Evolutionary conservation across 2,797 vertebrate species (phyloP), one percentile per base, ranked within the genome.

Genomic region (Chloroceryle amazona): DNA sequence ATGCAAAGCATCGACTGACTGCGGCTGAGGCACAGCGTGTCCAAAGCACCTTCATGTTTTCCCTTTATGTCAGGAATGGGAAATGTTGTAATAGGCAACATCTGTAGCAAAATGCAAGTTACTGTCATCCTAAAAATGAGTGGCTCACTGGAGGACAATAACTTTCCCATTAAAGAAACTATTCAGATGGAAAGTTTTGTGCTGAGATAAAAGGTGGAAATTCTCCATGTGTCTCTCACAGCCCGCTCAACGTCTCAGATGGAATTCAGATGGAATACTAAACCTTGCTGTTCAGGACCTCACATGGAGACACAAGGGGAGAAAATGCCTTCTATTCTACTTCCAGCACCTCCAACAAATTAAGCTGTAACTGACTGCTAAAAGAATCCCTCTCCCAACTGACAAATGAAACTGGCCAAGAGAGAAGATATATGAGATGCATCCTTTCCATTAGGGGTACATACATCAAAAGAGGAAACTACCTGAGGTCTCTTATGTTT

Each of bases 181-280:
- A 8, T 70, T 94, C 73, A 68, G 37, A 81, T 79, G 82, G 80
- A 92, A 90, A 89, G 21, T 65, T 93, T 55, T 89, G 82, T 61
- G 82, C 65, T 20, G 52, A 83, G 66, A 90, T 93, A 86, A 92
- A 93, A 96, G 86, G 92, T 95, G 55, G 83, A 90, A 86, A 33
- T 18, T 80, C 54, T 81, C 86, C 39, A 4, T 61, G 70, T 11
- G 62, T 55, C 47, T 52, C 47, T 92, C 63, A 44, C 35, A 51
- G 62, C 28, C 57, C 49, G 52, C 42, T 89, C 89, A 85, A 89
- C 5, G 4, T 35, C 57, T 80, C 67, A 9, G 79, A 67, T 57
- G 25, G 74, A 89, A 61, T 82, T 96, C 89, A 82, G 44, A 71
- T 89, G 79, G 78, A 94, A 90, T 33, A 70, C 33, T 73, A 79